Conservation (phyloP, 1,140 invertebrate species). For the Diabrotica undecimpunctata region DNA sequence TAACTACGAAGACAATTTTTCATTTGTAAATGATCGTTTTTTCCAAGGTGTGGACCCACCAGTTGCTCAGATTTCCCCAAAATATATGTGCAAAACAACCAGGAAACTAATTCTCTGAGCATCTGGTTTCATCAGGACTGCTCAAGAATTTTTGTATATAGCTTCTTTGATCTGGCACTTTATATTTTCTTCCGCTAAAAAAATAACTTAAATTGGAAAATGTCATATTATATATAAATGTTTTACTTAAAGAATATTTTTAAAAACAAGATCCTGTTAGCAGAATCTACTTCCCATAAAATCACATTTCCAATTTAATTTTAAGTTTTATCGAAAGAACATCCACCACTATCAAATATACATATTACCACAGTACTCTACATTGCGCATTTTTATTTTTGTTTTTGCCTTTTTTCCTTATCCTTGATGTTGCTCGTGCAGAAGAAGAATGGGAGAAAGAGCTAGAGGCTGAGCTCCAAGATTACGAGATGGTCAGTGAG, state of each 20-base stretch:
- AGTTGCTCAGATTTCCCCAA: slow-evolving; percentile 31
- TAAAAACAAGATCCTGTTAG: no score
- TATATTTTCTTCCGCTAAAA: slow-evolving; percentile 30
- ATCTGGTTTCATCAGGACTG: slow-evolving; percentile 36
- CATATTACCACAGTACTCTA: neutral
- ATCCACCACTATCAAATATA: no score
- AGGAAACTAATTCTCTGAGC: slow-evolving; percentile 45
- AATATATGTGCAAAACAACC: slow-evolving; percentile 26
- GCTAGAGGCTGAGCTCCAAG: slow-evolving; percentile 85
- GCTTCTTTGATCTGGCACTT: slow-evolving; percentile 8
- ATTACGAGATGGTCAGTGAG: slow-evolving; percentile 81
- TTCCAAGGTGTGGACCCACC: slow-evolving; percentile 33
- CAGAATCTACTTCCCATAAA: no score
- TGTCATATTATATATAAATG: no score
- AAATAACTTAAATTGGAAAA: no score
- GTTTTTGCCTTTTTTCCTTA: slow-evolving; percentile 37
- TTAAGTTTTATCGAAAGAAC: no score
- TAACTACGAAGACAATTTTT: slow-evolving; percentile 9
- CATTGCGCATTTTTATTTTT: slow-evolving; percentile 30
- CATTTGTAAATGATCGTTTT: slow-evolving; percentile 14
- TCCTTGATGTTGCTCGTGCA: slow-evolving; percentile 43
- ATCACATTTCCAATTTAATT: no score
- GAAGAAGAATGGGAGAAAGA: slow-evolving; percentile 93
- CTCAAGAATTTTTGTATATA: slow-evolving; percentile 24
- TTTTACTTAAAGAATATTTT: no score